These are phyloP conservation scores for Rhagoletis pomonella DNA, from an alignment of 1,140 invertebrate species.

Conservation along the genomic window DNA sequence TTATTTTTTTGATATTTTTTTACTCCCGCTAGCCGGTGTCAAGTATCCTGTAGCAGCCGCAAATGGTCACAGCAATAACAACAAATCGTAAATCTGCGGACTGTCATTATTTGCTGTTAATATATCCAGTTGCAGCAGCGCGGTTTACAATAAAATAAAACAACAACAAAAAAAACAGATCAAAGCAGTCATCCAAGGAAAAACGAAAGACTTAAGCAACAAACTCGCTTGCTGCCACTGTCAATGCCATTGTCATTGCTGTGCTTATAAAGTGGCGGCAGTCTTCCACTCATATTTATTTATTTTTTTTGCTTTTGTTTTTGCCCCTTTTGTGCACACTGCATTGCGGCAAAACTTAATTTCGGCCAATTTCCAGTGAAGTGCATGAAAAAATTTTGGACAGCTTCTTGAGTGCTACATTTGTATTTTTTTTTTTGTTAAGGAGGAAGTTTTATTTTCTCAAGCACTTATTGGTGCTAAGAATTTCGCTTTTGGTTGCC, in stretches of 20 bases:
- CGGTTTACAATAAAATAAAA: neutral
- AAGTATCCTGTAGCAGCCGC: slow-evolving; percentile 12
- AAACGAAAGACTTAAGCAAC: neutral
- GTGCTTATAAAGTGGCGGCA: neutral
- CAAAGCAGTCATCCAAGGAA: neutral
- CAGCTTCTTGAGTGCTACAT: slow-evolving; percentile 12
- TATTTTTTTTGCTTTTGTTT: neutral
- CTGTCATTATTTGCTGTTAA: slow-evolving; percentile 38
- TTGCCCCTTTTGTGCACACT: neutral
- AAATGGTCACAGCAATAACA: slow-evolving; percentile 1
- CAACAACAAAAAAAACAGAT: neutral
- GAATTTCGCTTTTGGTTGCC: slow-evolving; percentile 20
- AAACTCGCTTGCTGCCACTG: slow-evolving; percentile 7
- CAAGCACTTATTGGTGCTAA: slow-evolving; percentile 17
- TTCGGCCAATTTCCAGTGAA: slow-evolving; percentile 47
- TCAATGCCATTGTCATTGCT: slow-evolving; percentile 14
- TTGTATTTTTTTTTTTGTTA: neutral
- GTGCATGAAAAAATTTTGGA: slow-evolving; percentile 36
- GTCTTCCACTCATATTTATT: neutral
- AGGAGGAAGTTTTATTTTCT: neutral
- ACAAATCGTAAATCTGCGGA: slow-evolving; percentile 32
- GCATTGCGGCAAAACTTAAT: slow-evolving; percentile 14
- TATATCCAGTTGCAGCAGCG: slow-evolving; percentile 2
- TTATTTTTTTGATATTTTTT: neutral
- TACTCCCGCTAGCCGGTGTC: neutral